Conservation (phyloP, 53 echinoderm and acorn worm genomes). For the Pentamera pediparva region DNA sequence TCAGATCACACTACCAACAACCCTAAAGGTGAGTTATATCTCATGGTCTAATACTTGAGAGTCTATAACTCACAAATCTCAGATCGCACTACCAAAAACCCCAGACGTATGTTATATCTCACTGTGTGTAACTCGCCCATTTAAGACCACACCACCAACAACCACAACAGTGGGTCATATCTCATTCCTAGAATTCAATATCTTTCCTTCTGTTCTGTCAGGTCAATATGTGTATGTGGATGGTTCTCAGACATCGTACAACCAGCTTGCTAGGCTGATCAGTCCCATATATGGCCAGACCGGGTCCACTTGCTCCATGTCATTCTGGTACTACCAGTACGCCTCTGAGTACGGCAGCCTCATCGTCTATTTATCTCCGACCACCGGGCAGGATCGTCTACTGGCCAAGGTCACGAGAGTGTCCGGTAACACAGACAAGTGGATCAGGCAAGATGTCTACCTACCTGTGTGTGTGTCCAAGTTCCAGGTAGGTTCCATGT, state of each 20-base stretch:
- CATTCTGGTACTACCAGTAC: constrained; percentile 81
- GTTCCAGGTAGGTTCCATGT: constrained; percentile 95
- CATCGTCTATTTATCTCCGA: constrained; percentile 4
- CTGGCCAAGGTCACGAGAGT: constrained; percentile 11
- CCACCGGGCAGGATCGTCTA: constrained; percentile 22
- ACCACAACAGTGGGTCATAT: too few relatives aligned
- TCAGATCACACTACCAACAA: constrained; percentile 74
- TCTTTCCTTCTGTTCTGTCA: neutral
- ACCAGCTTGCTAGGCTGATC: constrained; percentile 42
- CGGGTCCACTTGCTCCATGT: constrained; percentile 29
- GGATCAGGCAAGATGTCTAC: constrained; percentile 56
- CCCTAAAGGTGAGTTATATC: too few relatives aligned
- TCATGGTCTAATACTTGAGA: too few relatives aligned
- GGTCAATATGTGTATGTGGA: constrained; percentile 55
- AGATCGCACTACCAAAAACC: too few relatives aligned
- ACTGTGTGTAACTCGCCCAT: constrained; percentile 60
- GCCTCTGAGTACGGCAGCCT: constrained; percentile 52
- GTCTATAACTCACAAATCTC: too few relatives aligned
- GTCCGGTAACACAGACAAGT: constrained; percentile 43
- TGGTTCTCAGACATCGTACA: constrained; percentile 24
- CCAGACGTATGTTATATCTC: too few relatives aligned
- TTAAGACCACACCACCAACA: constrained; percentile 70
- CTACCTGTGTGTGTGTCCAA: constrained; percentile 61
- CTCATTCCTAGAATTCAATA: too few relatives aligned
- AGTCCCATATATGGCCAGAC: constrained; percentile 41